Evolutionary conservation across 2,797 vertebrate genomes (phyloP).

Genomic region (Tolypeutes matacus): DNA sequence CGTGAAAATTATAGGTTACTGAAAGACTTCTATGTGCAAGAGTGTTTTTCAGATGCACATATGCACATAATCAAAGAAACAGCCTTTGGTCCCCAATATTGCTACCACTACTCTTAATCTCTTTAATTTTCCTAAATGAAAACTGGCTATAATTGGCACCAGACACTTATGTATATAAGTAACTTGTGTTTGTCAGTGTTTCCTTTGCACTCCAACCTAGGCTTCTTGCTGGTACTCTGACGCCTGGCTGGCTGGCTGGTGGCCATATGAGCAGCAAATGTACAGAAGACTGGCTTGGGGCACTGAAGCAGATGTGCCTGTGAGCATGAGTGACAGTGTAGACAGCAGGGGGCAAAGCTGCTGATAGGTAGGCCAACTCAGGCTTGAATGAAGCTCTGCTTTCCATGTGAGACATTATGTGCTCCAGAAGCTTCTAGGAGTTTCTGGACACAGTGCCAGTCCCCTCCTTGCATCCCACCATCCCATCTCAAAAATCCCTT

Average conservation of each 20-base stretch:
- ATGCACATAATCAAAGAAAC: slow-evolving; percentile 77
- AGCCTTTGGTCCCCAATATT: slow-evolving; percentile 33
- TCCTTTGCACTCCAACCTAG: slow-evolving; percentile 53
- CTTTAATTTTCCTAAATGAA: slow-evolving; percentile 46
- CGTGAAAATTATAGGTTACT: slow-evolving; percentile 67
- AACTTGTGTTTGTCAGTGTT: slow-evolving; percentile 70
- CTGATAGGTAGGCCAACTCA: not conserved
- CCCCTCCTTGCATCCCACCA: slow-evolving; percentile 8
- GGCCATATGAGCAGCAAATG: not conserved
- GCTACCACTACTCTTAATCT: not conserved
- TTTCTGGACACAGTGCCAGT: not conserved
- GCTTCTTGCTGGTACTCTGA: slow-evolving; percentile 49
- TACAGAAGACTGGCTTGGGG: slow-evolving; percentile 31
- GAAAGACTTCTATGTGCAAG: slow-evolving; percentile 61
- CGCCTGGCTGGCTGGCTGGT: not conserved
- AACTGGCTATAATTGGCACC: slow-evolving; percentile 71
- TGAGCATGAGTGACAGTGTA: slow-evolving; percentile 33
- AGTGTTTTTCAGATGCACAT: slow-evolving; percentile 67
- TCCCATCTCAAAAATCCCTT: slow-evolving; percentile 40
- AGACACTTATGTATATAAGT: slow-evolving; percentile 53
- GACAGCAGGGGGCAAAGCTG: not conserved
- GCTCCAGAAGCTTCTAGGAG: slow-evolving; percentile 58
- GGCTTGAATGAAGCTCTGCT: slow-evolving; percentile 30
- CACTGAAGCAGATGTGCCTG: slow-evolving; percentile 26
- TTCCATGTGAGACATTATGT: slow-evolving; percentile 3